Evolutionary conservation across 1,140 invertebrate genomes (phyloP).

Genomic region (Vanessa tameamea): DNA sequence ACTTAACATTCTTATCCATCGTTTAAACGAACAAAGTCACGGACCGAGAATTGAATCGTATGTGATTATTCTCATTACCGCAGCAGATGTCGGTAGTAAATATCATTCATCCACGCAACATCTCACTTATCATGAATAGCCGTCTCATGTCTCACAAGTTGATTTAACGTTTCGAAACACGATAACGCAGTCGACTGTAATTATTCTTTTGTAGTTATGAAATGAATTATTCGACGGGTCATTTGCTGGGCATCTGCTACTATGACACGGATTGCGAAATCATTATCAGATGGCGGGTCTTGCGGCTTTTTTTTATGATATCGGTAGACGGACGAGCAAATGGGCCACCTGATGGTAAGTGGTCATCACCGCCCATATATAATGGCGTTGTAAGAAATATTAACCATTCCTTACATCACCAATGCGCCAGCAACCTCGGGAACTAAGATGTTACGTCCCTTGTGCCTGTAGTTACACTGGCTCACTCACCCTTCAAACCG

Average conservation of each 20-base stretch:
- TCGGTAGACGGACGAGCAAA: too few species aligned
- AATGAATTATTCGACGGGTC: neutral
- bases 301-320: neutral
- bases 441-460: too few species aligned
- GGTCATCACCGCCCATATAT: too few species aligned
- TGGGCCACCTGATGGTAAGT: too few species aligned
- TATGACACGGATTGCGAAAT: neutral
- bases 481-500: too few species aligned
- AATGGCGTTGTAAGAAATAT: too few species aligned
- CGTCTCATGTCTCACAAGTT: neutral
- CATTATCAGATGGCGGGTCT: neutral
- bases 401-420: too few species aligned
- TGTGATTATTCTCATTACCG: constrained; percentile 12
- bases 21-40: neutral
- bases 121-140: neutral
- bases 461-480: too few species aligned
- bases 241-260: neutral
- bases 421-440: too few species aligned
- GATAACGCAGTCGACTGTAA: neutral
- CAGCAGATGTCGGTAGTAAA: neutral
- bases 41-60: neutral
- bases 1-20: neutral
- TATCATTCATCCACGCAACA: constrained; percentile 7
- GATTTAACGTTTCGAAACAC: neutral
- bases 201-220: constrained; percentile 14